phyloP scores from a whole-genome alignment of 2,888 invertebrate genomes.

The Erynnis tages region DNA sequence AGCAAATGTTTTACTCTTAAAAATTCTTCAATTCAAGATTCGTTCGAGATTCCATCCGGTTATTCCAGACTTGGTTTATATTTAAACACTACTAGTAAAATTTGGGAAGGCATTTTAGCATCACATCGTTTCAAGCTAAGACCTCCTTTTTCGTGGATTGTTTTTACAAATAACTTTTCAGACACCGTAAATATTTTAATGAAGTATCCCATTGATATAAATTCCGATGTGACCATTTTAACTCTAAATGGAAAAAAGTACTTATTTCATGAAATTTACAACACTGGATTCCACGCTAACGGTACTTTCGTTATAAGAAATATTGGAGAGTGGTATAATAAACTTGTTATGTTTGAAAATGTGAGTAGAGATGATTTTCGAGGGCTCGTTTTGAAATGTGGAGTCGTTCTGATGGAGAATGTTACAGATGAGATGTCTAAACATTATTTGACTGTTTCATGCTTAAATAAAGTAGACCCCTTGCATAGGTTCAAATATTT shows the following conservation, averaged over 20 bases:
- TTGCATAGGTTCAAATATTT: slow-evolving; percentile 25
- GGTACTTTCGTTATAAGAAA: slow-evolving; percentile 70
- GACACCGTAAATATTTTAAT: slow-evolving; percentile 48
- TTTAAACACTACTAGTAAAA: slow-evolving; percentile 51
- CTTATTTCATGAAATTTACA: slow-evolving; percentile 73
- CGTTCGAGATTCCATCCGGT: slow-evolving; percentile 31
- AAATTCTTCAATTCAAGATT: slow-evolving; percentile 28
- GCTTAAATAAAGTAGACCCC: slow-evolving; percentile 24
- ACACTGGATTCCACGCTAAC: slow-evolving; percentile 77
- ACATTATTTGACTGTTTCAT: slow-evolving; percentile 68
- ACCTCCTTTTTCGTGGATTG: slow-evolving; percentile 60
- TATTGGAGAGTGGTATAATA: slow-evolving; percentile 71
- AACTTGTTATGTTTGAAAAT: slow-evolving; percentile 55
- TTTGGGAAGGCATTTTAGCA: slow-evolving; percentile 46
- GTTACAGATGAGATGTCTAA: slow-evolving; percentile 59
- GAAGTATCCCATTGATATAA: slow-evolving; percentile 60
- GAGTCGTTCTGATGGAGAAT: slow-evolving; percentile 69
- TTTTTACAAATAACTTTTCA: slow-evolving; percentile 48
- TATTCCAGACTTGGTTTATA: slow-evolving; percentile 50
- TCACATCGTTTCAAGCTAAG: slow-evolving; percentile 38
- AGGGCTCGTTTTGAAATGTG: slow-evolving; percentile 77
- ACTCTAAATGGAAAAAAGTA: slow-evolving; percentile 38
- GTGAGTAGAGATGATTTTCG: slow-evolving; percentile 74
- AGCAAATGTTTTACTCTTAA: slow-evolving; percentile 34
- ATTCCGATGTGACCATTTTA: slow-evolving; percentile 69